Percentiles rank a stretch among this genome's conserved stretches.
Evolutionary conservation across 1,140 invertebrate genomes (phyloP).

Genomic region (Kradibia gibbosae): DNA sequence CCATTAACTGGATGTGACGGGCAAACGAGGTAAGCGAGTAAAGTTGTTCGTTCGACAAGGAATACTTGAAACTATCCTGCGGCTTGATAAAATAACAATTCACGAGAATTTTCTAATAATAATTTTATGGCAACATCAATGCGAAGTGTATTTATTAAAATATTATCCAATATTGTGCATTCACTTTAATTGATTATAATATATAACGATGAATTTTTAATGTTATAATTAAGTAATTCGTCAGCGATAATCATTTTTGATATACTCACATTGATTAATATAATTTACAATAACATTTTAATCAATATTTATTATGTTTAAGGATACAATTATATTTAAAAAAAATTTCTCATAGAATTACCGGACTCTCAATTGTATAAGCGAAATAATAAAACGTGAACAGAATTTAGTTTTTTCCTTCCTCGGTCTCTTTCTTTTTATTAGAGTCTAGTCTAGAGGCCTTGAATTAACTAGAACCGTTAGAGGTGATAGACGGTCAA

Average conservation of each 20-base stretch:
- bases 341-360: too few species aligned
- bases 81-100: background rate
- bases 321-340: too few species aligned
- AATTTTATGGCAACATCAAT: too few species aligned
- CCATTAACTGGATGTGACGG: background rate
- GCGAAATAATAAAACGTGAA: background rate
- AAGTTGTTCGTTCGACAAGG: background rate
- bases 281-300: too few species aligned
- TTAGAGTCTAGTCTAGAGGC: slow-evolving; percentile 16
- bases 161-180: too few species aligned
- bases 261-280: too few species aligned
- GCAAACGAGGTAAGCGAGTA: background rate
- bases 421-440: background rate
- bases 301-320: too few species aligned
- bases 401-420: background rate
- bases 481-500: slow-evolving; percentile 69
- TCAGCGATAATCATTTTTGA: too few species aligned
- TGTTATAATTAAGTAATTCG: too few species aligned
- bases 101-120: background rate
- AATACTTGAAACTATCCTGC: background rate
- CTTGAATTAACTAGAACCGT: slow-evolving; percentile 55
- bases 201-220: too few species aligned
- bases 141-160: too few species aligned
- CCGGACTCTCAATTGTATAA: background rate
- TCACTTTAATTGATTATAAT: too few species aligned